These are phyloP conservation scores for Babylonia areolata DNA, from an alignment of 1,140 invertebrate species.

Conservation along the genomic window DNA sequence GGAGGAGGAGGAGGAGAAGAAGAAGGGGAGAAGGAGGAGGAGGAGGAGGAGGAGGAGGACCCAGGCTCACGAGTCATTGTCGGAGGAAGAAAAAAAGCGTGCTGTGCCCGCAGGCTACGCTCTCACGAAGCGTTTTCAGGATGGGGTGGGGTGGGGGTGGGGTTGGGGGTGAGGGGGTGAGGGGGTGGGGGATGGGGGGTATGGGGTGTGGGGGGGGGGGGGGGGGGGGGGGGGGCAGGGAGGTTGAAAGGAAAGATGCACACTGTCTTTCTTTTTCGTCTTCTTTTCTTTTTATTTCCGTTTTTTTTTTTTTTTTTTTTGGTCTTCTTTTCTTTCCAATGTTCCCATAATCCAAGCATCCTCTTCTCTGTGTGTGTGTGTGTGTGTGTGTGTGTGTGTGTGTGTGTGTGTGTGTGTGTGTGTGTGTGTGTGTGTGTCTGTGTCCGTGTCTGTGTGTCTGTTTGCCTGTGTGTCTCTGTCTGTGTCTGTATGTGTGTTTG, in stretches of 20 bases:
- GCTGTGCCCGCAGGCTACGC: not conserved
- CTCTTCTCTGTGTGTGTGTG: too few relatives aligned
- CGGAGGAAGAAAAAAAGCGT: not conserved
- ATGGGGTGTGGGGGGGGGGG: too few relatives aligned
- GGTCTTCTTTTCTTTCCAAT: not conserved
- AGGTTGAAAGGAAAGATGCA: not conserved
- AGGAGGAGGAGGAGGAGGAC: not conserved
- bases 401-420: conserved; percentile 11
- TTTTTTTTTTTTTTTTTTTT: not conserved
- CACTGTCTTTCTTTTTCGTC: not conserved
- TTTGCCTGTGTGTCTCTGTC: too few relatives aligned
- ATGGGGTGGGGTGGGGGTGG: too few relatives aligned
- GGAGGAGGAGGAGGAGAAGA: not conserved
- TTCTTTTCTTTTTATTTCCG: not conserved
- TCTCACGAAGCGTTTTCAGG: conserved; percentile 24
- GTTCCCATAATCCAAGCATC: too few relatives aligned
- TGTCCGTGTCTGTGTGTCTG: too few relatives aligned
- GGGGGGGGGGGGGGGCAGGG: too few relatives aligned
- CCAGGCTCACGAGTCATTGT: conserved; percentile 13
- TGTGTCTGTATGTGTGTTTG: too few relatives aligned
- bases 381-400: too few relatives aligned
- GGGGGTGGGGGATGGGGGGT: too few relatives aligned
- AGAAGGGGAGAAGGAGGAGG: not conserved
- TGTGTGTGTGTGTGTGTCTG: not conserved
- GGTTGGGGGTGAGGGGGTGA: too few relatives aligned